phyloP scores from a whole-genome alignment of 1,140 invertebrate genomes.

The Drosophila simulans region DNA sequence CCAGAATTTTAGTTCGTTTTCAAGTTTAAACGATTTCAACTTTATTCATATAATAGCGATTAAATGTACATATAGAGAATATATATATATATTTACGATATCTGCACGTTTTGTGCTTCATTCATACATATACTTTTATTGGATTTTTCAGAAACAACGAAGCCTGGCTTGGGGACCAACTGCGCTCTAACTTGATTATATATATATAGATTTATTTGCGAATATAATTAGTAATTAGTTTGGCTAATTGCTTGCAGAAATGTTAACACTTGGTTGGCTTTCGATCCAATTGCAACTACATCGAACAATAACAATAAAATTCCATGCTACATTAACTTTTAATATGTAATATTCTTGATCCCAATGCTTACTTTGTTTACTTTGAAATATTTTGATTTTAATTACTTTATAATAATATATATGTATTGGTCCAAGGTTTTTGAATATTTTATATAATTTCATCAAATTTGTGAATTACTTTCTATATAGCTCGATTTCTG shows the following conservation, averaged over 20 bases:
- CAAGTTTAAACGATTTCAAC: slow-evolving; percentile 40
- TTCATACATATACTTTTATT: slow-evolving; percentile 7
- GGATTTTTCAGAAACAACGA: slow-evolving; percentile 32
- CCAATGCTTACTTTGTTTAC: slow-evolving; percentile 14
- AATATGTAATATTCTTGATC: slow-evolving; percentile 33
- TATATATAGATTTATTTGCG: slow-evolving; percentile 30
- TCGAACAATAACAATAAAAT: slow-evolving; percentile 56
- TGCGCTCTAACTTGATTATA: slow-evolving; percentile 23
- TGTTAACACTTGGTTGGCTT: slow-evolving; percentile 55
- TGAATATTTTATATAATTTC: neutral
- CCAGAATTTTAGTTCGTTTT: slow-evolving; percentile 26
- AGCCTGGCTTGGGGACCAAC: slow-evolving; percentile 62
- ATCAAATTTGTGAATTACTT: neutral
- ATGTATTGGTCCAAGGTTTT: slow-evolving; percentile 44
- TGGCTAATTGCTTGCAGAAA: slow-evolving; percentile 48
- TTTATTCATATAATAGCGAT: slow-evolving; percentile 53
- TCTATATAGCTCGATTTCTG: slow-evolving; percentile 5
- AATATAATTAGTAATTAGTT: slow-evolving; percentile 37
- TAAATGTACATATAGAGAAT: slow-evolving; percentile 14
- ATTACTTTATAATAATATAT: slow-evolving; percentile 23
- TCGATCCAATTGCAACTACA: slow-evolving; percentile 35
- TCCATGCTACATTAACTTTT: slow-evolving; percentile 23
- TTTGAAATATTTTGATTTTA: slow-evolving; percentile 13
- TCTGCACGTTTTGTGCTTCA: slow-evolving; percentile 21
- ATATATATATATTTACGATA: slow-evolving; percentile 16